phyloP scores from a whole-genome alignment of 2,797 vertebrate genomes.

The Ara ararauna region DNA sequence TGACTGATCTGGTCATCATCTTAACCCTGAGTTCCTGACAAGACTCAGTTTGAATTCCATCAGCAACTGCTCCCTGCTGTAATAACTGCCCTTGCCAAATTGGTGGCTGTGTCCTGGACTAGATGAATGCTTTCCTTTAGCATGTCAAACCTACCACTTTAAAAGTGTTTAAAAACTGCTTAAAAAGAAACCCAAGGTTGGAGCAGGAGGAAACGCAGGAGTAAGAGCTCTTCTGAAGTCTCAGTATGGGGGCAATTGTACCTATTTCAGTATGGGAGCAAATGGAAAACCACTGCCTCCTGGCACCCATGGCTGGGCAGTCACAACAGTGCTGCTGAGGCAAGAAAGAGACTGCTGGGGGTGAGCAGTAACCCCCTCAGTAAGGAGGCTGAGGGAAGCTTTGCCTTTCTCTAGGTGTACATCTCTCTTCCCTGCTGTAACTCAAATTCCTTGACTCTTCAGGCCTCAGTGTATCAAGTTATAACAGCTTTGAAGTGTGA shows the following conservation, averaged over 20 bases:
- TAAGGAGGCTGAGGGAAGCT: background rate
- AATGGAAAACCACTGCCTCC: background rate
- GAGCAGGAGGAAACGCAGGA: background rate
- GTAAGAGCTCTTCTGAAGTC: background rate
- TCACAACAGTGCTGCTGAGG: background rate
- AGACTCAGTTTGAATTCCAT: background rate
- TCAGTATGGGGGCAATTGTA: background rate
- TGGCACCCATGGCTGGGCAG: background rate
- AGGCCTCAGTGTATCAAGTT: background rate
- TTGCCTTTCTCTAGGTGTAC: background rate
- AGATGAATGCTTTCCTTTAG: background rate
- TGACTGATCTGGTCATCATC: conserved; percentile 14
- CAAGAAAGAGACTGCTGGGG: background rate
- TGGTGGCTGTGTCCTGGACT: background rate
- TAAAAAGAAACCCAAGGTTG: background rate
- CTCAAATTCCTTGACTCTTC: background rate
- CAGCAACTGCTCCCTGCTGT: background rate
- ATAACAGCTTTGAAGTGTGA: conserved; percentile 19
- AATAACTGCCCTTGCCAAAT: background rate
- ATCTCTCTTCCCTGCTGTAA: background rate
- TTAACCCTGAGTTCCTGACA: conserved; percentile 1
- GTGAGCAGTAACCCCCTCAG: background rate
- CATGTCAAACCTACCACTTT: background rate
- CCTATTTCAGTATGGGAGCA: background rate
- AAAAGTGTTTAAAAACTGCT: background rate